Base-by-base conservation (phyloP, 2,888 invertebrate genomes). In the Heliconius ethilla region DNA sequence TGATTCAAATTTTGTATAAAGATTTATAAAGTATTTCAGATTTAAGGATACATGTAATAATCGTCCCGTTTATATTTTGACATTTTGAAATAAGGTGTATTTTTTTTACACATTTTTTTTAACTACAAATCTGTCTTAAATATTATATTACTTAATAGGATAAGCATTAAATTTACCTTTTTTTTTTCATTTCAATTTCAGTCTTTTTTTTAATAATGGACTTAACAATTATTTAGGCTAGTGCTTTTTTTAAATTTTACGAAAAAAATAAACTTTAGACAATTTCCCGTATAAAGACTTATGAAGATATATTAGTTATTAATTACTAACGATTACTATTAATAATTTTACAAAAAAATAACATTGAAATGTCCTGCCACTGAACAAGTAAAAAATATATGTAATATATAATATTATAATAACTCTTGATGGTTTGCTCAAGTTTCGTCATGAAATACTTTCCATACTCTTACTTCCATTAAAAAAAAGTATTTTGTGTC, bases 361-460 rank as follows among this genome's bases (percentile, higher is more conserved):
- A 55, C 22, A 10, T 59, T 22, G 18, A 59, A 59, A 59, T 59
- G n/a, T n/a, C 59, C 10, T 59, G 9, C 22, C n/a, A 9, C 7
- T 3, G 10, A n/a, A 59, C 59, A 59, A 59, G n/a, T 59, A 10
- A 59, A 59, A 9, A 22, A 22, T 27, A 40, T 40, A 40, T 40
- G 40, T 65, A n/a, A n/a, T n/a, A n/a, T n/a, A n/a, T n/a, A n/a
- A n/a, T n/a, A n/a, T n/a, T n/a, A n/a, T n/a, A n/a, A 22, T 69
- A 18, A 25, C 15, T 70, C 45, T 70, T 27, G 22, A 51, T 51
- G 18, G 55, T n/a, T 70, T 70, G 70, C 70, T 70, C 70, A 70
- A 70, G 55, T 70, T 70, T 33, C 13, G 1, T 3, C n/a, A n/a
- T 70, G 1, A 62, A 62, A 62, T 9, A 62, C n/a, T n/a, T 63